Evolutionary conservation across 2,113 vertebrate species (phyloP).

Genomic region (Pionites leucogaster): DNA sequence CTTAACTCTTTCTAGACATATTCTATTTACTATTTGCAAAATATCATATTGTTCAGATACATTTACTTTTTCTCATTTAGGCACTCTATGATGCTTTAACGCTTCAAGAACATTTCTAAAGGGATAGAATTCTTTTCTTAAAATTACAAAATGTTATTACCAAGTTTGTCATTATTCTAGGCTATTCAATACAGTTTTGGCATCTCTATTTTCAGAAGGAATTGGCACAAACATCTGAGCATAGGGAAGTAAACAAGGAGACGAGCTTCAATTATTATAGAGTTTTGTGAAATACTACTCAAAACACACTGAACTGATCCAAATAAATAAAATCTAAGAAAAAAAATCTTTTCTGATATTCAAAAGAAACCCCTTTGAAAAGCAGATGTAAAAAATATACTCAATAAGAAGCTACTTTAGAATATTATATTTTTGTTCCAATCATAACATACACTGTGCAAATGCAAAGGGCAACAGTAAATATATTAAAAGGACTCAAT

Average conservation of each 20-base stretch:
- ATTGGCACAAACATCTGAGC: not conserved
- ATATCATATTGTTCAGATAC: not conserved
- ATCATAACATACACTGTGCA: not conserved
- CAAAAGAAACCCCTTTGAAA: not conserved
- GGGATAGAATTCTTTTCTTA: not conserved
- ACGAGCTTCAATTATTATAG: not conserved
- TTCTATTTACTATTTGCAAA: not conserved
- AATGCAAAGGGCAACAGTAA: not conserved
- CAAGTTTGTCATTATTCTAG: not conserved
- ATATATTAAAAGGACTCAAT: fast-evolving
- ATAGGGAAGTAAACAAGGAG: fast-evolving
- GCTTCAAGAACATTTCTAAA: not conserved
- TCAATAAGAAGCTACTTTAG: not conserved
- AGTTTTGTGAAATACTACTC: not conserved
- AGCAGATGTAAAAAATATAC: not conserved
- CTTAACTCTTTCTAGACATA: not conserved
- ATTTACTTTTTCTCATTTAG: not conserved
- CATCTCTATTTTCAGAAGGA: not conserved
- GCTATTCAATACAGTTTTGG: not conserved
- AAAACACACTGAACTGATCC: not conserved
- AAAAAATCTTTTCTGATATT: not conserved
- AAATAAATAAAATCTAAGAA: not conserved
- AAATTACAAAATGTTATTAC: not conserved
- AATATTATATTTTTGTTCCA: not conserved
- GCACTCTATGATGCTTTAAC: too few species aligned